These are phyloP conservation scores for Epicampocera succincta DNA, from an alignment of 2,888 invertebrate genomes.

Conservation along the genomic window DNA sequence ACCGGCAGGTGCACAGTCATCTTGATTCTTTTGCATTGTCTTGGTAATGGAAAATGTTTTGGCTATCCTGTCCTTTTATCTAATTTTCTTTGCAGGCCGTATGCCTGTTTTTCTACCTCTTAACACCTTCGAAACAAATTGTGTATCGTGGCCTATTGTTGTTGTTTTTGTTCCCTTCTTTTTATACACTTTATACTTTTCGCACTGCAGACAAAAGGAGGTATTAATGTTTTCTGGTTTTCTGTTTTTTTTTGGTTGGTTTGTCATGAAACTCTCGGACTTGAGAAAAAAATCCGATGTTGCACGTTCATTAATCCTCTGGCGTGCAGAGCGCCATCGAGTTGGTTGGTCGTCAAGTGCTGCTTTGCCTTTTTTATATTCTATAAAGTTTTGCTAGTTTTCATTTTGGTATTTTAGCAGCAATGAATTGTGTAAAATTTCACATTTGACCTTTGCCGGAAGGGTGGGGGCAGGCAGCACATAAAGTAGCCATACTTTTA, in stretches of 20 bases:
- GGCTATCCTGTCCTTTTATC: not conserved
- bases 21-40: not conserved
- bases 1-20: not conserved
- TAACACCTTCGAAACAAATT: not conserved
- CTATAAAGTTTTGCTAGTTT: too few relatives aligned
- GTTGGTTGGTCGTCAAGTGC: too few relatives aligned
- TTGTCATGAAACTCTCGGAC: not conserved
- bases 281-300: constrained; percentile 8
- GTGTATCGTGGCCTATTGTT: constrained; percentile 2
- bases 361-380: too few relatives aligned
- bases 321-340: not conserved
- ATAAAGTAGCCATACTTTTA: too few relatives aligned
- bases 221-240: too few relatives aligned
- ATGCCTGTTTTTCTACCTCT: not conserved
- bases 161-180: not conserved
- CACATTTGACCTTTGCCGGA: too few relatives aligned
- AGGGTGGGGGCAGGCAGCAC: too few relatives aligned
- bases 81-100: constrained; percentile 11
- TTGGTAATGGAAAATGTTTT: constrained; percentile 9
- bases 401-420: too few relatives aligned
- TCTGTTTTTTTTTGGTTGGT: not conserved
- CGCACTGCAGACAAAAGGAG: constrained; percentile 7
- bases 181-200: constrained; percentile 12
- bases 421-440: too few relatives aligned
- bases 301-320: constrained; percentile 37